Base-by-base conservation (phyloP, 2,797 vertebrate genomes). In the Falco naumanni region DNA sequence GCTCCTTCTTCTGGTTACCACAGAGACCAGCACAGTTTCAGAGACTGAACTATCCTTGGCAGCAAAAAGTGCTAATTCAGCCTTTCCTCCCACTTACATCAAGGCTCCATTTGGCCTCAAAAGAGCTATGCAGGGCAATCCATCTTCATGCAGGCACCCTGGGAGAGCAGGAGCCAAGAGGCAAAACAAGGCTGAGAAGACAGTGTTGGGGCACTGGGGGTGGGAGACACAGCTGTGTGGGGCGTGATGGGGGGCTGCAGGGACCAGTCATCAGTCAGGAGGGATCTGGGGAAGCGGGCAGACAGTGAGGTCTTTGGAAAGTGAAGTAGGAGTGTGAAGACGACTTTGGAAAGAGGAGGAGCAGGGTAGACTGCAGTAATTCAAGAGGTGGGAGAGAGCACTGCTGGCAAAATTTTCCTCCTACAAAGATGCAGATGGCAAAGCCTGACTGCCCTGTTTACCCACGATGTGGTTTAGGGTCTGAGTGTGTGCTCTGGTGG, bases 21-120 rank as follows among this genome's bases (percentile, higher is more conserved):
- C 75, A 91, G 90, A 88, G 87, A 95, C 82, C 50, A 66, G 64
- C 48, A 79, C 0, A 0, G 56, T 84, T 90, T 84, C 19, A 16
- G 91, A 84, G 54, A 19, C 83, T 63, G 50, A 87, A 47, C 84
- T 83, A 65, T 37, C 79, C 89, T 81, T 75, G 33, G 89, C 79
- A 96, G 76, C 72, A 89, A 75, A 89, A 95, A 91, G 43, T 87
- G 94, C 84, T 61, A 85, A 86, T 87, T 94, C 94, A 94, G 90
- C 64, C 72, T 72, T 92, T 91, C 43, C 57, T 92, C 39, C 54
- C 22, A 26, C 71, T 83, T 87, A 14, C 22, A 12, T 39, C 41
- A 50, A 61, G 65, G 60, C 71, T 93, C 29, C 0, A 0, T 60
- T 80, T 75, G 88, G 60, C 88, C 77, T 54, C 82, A 37, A 37